Conservation (phyloP, 2,797 vertebrate genomes). For the Sandelia bainsii region DNA sequence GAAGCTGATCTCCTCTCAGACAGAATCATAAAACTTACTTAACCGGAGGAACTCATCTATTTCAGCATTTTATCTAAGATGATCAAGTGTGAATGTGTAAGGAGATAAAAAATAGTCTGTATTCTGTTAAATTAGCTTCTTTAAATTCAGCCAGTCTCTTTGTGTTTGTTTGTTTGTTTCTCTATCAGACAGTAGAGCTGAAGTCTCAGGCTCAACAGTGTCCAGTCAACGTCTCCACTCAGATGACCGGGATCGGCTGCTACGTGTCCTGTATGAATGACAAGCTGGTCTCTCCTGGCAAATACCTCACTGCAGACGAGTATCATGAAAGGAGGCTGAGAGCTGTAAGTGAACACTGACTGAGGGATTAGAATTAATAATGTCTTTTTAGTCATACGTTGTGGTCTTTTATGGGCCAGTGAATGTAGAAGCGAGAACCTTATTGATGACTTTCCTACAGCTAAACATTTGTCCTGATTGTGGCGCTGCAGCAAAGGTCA, state of each 20-base stretch:
- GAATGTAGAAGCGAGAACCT: not conserved
- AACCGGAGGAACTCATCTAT: not conserved
- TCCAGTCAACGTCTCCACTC: constrained; percentile 85
- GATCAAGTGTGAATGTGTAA: not conserved
- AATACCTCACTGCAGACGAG: constrained; percentile 88
- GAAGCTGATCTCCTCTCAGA: not conserved
- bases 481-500: too few species aligned
- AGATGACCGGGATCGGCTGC: constrained; percentile 91
- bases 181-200: constrained; percentile 77
- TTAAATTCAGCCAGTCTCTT: not conserved
- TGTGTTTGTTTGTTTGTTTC: constrained; percentile 22
- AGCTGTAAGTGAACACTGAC: constrained; percentile 84
- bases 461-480: not conserved
- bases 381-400: not conserved
- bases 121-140: not conserved
- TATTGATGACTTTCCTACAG: not conserved
- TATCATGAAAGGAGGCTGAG: constrained; percentile 82
- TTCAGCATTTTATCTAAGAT: not conserved
- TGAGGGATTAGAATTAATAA: not conserved
- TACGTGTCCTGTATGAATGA: constrained; percentile 89
- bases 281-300: constrained; percentile 85
- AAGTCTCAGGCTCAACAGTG: constrained; percentile 87
- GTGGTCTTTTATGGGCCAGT: not conserved
- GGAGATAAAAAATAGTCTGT: not conserved
- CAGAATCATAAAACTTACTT: not conserved